A percentile compares a stretch with the other conserved stretches of the same genome.
phyloP scores from a whole-genome alignment of 2,797 vertebrate species.

The Aphelocoma californica region DNA sequence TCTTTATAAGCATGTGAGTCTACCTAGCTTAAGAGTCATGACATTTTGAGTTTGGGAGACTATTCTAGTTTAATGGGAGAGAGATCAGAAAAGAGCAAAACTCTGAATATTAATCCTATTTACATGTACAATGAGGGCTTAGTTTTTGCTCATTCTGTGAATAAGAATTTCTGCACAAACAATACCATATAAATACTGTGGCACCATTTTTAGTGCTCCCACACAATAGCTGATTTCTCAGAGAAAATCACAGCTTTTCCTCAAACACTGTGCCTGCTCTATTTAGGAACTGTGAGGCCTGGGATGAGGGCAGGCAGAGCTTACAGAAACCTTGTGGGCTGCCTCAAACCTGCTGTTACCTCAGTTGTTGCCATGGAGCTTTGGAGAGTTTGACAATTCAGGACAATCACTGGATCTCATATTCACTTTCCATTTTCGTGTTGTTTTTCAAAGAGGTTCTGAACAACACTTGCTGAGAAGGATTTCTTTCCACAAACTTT shows the following conservation, averaged over 20 bases:
- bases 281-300: constrained; percentile 6
- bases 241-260: constrained; percentile 42
- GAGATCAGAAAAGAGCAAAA: not conserved
- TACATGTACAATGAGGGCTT: not conserved
- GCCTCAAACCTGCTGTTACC: constrained; percentile 30
- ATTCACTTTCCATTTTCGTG: not conserved
- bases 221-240: not conserved
- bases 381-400: constrained; percentile 14
- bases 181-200: not conserved
- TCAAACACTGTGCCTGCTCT: not conserved
- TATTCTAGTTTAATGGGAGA: not conserved
- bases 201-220: not conserved
- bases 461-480: not conserved
- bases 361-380: constrained; percentile 48
- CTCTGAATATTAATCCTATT: not conserved
- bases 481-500: not conserved
- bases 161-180: not conserved
- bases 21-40: not conserved
- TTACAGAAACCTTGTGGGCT: not conserved
- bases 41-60: not conserved
- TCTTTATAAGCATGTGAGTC: not conserved
- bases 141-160: not conserved
- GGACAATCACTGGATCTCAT: not conserved
- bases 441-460: not conserved
- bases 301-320: constrained; percentile 4